These are phyloP conservation scores for Meloidogyne exigua DNA, from an alignment of 1,140 invertebrate genomes.

Conservation along the genomic window DNA sequence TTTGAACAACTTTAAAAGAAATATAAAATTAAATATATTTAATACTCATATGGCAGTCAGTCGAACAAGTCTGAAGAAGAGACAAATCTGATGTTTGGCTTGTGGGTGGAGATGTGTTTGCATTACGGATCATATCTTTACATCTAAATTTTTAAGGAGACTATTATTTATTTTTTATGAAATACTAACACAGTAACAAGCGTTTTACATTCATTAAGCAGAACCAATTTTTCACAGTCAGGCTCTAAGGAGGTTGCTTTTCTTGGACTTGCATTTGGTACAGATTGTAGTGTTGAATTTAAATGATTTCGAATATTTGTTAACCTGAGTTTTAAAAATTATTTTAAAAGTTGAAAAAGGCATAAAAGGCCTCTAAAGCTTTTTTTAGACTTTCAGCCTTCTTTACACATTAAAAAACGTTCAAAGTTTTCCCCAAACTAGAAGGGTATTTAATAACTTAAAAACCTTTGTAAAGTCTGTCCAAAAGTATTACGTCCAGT, in stretches of 20 bases:
- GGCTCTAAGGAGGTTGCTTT: slow-evolving; percentile 11
- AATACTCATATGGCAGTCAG: neutral
- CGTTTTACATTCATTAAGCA: slow-evolving; percentile 11
- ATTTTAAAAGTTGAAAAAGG: neutral
- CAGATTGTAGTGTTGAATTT: slow-evolving; percentile 22
- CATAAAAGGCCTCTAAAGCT: too few species aligned
- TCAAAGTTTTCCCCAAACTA: too few species aligned
- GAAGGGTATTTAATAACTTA: too few species aligned
- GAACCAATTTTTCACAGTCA: slow-evolving; percentile 4
- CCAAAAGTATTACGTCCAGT: slow-evolving; percentile 14
- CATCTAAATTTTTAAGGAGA: slow-evolving; percentile 13
- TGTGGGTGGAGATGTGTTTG: slow-evolving; percentile 17
- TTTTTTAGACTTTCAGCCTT: too few species aligned
- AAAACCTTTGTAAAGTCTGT: slow-evolving; percentile 22
- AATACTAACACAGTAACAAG: slow-evolving; percentile 24
- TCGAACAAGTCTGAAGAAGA: slow-evolving; percentile 7
- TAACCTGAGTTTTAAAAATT: neutral
- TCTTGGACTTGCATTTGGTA: slow-evolving; percentile 29
- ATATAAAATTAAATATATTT: neutral
- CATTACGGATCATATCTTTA: slow-evolving; percentile 28
- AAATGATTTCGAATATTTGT: slow-evolving; percentile 24
- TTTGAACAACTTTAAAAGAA: slow-evolving; percentile 24
- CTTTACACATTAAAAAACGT: too few species aligned
- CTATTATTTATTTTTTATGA: neutral
- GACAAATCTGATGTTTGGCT: slow-evolving; percentile 1